These are phyloP conservation scores for Cheilosia vulpina DNA, from an alignment of 2,888 invertebrate species.

Conservation along the genomic window DNA sequence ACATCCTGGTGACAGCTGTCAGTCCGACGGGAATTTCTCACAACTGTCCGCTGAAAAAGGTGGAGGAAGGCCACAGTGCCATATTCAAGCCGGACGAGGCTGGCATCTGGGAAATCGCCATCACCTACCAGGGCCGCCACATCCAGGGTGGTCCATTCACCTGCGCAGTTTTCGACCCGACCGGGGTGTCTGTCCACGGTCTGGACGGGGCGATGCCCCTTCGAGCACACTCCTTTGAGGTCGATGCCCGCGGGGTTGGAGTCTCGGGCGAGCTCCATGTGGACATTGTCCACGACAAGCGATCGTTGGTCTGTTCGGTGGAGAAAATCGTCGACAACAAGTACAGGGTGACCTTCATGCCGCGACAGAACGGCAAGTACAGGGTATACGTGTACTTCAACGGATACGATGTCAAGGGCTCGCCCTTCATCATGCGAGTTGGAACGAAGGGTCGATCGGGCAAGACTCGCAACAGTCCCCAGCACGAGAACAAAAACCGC, in stretches of 20 bases:
- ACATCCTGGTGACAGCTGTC: slow-evolving; percentile 95
- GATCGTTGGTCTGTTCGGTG: slow-evolving; percentile 92
- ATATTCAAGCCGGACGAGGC: slow-evolving; percentile 99
- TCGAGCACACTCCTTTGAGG: slow-evolving; percentile 93
- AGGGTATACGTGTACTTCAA: slow-evolving; percentile 96
- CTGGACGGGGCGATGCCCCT: slow-evolving; percentile 93
- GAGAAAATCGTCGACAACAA: slow-evolving; percentile 91
- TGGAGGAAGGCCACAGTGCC: slow-evolving; percentile 96
- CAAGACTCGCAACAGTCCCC: slow-evolving; percentile 85
- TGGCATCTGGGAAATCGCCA: slow-evolving; percentile 98
- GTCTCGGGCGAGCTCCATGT: slow-evolving; percentile 94
- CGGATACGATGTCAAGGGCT: slow-evolving; percentile 92
- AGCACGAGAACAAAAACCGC: slow-evolving; percentile 84
- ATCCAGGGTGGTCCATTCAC: slow-evolving; percentile 98
- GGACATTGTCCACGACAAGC: slow-evolving; percentile 95
- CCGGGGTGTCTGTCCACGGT: slow-evolving; percentile 92
- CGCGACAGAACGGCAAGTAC: slow-evolving; percentile 91
- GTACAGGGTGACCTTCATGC: slow-evolving; percentile 91
- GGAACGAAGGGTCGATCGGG: slow-evolving; percentile 88
- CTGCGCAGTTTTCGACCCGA: slow-evolving; percentile 97
- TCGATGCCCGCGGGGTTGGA: slow-evolving; percentile 90
- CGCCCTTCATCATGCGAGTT: slow-evolving; percentile 94
- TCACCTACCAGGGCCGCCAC: slow-evolving; percentile 97
- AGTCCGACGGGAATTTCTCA: slow-evolving; percentile 94
- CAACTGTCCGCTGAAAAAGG: slow-evolving; percentile 92